Evolutionary conservation across 1,140 invertebrate genomes (phyloP), one percentile per base, ranked within the genome.

Genomic region (Eumaeus atala): DNA sequence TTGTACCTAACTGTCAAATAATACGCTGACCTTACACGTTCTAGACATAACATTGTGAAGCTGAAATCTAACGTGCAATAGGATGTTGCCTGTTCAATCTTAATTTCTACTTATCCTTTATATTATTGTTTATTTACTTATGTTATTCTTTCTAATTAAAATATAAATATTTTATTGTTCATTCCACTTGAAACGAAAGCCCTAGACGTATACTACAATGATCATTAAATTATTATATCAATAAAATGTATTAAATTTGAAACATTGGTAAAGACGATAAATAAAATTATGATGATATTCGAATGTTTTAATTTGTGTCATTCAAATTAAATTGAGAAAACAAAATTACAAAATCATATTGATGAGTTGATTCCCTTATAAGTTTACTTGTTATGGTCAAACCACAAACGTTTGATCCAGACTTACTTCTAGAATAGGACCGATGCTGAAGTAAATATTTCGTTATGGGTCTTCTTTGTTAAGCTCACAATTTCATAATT

Each of bases 221-320:
- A 78, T 83, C 83, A 84, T 84, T 86, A 84, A 84, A 86, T 86
- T 84, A 86, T 86, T 84, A 76, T 84, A 84, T 81, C 72, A 80
- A 81, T 83, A 84, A 85, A 80, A 59, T 84, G 81, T 84, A 84
- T 77, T 81, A 74, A 86, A 84, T 82, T 80, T 78, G 79, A 84
- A 77, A 76, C 81, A 83, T 84, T 84, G 80, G 74, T 83, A 79
- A 84, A 80, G 69, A 84, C 72, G 77, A 82, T 83, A 81, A 84
- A 85, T 83, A 84, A 86, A 86, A 84, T 80, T 81, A 84, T 86
- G 70, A 84, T 69, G 70, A 81, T 73, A 83, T 51, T 56, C 34
- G 56, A 67, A 67, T 10, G 51, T 59, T 80, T 85, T 83, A 51
- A 16, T 44, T 44, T 42, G 1, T 16, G 2, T 28, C 2, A 6